Evolutionary conservation across 2,113 vertebrate species (phyloP).

Genomic region (Elephantulus edwardii): DNA sequence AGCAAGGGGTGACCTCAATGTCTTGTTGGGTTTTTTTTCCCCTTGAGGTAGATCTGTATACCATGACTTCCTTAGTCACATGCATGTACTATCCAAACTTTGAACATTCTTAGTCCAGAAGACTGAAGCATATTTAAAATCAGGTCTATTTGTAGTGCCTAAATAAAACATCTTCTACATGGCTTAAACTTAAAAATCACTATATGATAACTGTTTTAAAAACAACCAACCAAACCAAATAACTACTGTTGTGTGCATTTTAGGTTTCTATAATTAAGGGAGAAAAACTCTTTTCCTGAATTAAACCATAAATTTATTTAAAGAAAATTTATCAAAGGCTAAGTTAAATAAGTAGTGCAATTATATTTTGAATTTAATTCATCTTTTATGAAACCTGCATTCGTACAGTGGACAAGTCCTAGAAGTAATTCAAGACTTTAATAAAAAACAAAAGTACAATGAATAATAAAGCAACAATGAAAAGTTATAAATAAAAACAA

Average conservation of each 20-base stretch:
- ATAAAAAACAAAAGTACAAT: constrained; percentile 14
- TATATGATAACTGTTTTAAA: background rate
- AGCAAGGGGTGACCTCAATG: constrained; percentile 34
- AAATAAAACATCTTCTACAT: constrained; percentile 41
- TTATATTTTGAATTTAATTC: constrained; percentile 41
- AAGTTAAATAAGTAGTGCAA: constrained; percentile 18
- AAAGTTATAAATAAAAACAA: constrained; percentile 4
- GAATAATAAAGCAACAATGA: constrained; percentile 39
- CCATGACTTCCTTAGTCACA: background rate
- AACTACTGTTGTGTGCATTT: background rate
- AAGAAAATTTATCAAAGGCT: constrained; percentile 44
- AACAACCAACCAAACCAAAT: no score
- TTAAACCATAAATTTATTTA: background rate
- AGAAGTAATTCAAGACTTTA: constrained; percentile 42
- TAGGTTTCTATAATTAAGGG: background rate
- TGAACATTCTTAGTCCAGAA: background rate
- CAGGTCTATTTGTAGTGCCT: background rate
- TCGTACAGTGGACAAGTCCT: background rate
- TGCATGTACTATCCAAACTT: constrained; percentile 22
- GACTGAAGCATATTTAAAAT: background rate
- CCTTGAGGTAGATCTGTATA: constrained; percentile 41
- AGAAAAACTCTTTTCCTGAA: background rate
- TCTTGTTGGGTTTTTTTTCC: background rate
- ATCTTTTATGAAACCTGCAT: background rate
- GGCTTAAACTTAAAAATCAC: background rate